Conservation (phyloP, 2,113 vertebrate species). For the Ochotona curzoniae region DNA sequence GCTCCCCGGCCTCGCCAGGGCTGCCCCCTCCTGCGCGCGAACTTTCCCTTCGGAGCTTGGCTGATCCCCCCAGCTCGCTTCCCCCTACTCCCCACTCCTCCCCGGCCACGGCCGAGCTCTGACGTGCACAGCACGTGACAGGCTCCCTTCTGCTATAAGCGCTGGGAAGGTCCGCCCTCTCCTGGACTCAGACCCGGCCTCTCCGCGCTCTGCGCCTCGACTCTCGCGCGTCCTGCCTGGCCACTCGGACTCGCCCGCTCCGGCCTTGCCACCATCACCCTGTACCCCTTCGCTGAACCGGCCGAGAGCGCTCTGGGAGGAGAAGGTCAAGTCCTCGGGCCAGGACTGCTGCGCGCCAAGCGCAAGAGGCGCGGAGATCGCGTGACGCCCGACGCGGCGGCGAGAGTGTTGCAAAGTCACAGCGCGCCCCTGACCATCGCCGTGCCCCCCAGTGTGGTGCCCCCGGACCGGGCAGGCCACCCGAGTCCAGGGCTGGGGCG, state of each 20-base stretch:
- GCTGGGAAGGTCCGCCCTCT: constrained; percentile 89
- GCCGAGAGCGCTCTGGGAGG: neutral
- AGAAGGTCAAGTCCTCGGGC: constrained; percentile 23
- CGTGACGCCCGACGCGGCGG: neutral
- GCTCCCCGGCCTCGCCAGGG: neutral
- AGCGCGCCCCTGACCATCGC: neutral
- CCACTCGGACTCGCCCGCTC: neutral
- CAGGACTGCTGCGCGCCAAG: neutral
- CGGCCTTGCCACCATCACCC: constrained; percentile 42
- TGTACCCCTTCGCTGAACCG: constrained; percentile 42
- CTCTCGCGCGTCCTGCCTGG: neutral
- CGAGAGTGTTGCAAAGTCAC: constrained; percentile 47
- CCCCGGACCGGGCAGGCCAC: constrained; percentile 31
- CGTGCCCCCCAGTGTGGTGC: constrained; percentile 64
- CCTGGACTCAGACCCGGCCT: constrained; percentile 88
- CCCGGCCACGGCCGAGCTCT: constrained; percentile 77
- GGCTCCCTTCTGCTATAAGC: constrained; percentile 87
- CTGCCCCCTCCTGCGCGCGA: constrained; percentile 32
- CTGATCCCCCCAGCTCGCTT: constrained; percentile 46
- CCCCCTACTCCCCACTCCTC: neutral
- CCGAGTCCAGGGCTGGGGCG: constrained; percentile 48
- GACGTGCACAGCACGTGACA: constrained; percentile 94
- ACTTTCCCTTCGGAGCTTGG: constrained; percentile 49
- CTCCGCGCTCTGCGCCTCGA: constrained; percentile 77
- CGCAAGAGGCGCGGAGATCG: neutral